These are phyloP conservation scores for Trichonephila inaurata DNA, from an alignment of 1,140 invertebrate genomes.

Conservation along the genomic window DNA sequence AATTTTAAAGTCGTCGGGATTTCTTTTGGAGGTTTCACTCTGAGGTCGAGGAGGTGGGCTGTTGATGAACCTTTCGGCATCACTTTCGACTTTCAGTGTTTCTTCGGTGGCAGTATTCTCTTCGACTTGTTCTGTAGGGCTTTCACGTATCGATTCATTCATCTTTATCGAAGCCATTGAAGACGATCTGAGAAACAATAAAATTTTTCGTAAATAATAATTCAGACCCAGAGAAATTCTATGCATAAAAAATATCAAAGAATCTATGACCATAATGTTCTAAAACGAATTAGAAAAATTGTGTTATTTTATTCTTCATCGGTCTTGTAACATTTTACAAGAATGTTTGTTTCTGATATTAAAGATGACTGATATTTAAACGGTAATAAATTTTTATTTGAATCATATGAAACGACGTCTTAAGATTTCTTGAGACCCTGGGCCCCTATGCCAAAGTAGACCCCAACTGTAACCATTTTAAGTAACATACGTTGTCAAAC, in stretches of 20 bases:
- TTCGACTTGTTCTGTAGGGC: constrained; percentile 58
- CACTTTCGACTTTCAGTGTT: constrained; percentile 17
- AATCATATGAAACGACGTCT: too few relatives aligned
- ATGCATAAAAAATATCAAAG: neutral
- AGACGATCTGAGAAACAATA: constrained; percentile 10
- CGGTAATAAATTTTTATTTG: too few relatives aligned
- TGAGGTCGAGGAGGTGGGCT: constrained; percentile 59
- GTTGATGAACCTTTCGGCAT: neutral
- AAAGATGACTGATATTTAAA: too few relatives aligned
- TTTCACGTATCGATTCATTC: constrained; percentile 56
- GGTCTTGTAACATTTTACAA: too few relatives aligned
- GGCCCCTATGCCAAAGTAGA: too few relatives aligned
- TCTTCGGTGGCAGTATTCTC: neutral
- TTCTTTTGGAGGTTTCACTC: constrained; percentile 14
- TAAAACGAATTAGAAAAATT: too few relatives aligned
- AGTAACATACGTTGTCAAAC: too few relatives aligned
- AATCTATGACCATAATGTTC: too few relatives aligned
- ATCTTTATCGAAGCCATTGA: constrained; percentile 42
- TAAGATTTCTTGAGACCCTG: too few relatives aligned
- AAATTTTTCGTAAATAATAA: neutral
- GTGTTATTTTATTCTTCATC: too few relatives aligned
- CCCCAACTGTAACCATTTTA: too few relatives aligned
- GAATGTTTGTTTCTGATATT: too few relatives aligned
- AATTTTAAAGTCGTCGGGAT: neutral
- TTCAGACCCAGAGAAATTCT: neutral